phyloP scores from a whole-genome alignment of 2,113 vertebrate species.

The Cynocephalus volans region DNA sequence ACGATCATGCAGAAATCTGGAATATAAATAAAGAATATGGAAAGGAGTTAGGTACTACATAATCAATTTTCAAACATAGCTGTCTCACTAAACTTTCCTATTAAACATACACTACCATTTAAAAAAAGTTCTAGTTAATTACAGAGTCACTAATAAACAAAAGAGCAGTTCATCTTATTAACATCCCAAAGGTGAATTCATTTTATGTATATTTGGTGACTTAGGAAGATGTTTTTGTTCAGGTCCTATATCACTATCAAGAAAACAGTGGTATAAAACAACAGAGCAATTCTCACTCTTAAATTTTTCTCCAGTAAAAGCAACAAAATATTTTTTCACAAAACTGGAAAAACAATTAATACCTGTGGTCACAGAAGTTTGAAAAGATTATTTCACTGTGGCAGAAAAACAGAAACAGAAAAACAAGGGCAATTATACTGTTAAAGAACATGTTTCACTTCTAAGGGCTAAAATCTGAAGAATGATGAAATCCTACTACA shows the following conservation, averaged over 20 bases:
- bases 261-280: background rate
- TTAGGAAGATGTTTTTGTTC: constrained; percentile 19
- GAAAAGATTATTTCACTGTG: constrained; percentile 22
- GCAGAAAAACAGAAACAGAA: constrained; percentile 38
- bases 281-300: background rate
- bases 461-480: background rate
- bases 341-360: constrained; percentile 47
- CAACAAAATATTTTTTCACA: background rate
- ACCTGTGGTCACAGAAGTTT: background rate
- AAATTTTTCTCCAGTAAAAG: constrained; percentile 62
- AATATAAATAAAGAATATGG: constrained; percentile 45
- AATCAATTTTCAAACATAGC: background rate
- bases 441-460: background rate
- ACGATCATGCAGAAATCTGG: background rate
- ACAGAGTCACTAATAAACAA: constrained; percentile 22
- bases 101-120: constrained; percentile 2
- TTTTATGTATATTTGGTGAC: background rate
- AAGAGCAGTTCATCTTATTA: constrained; percentile 2
- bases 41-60: background rate
- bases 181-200: constrained; percentile 25
- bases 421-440: background rate
- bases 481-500: background rate
- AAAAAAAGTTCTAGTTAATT: constrained; percentile 36
- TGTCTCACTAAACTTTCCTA: constrained; percentile 8
- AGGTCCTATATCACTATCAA: background rate